Evolutionary conservation across 1,140 invertebrate genomes (phyloP).

Genomic region (Stratiolaelaps scimitus): DNA sequence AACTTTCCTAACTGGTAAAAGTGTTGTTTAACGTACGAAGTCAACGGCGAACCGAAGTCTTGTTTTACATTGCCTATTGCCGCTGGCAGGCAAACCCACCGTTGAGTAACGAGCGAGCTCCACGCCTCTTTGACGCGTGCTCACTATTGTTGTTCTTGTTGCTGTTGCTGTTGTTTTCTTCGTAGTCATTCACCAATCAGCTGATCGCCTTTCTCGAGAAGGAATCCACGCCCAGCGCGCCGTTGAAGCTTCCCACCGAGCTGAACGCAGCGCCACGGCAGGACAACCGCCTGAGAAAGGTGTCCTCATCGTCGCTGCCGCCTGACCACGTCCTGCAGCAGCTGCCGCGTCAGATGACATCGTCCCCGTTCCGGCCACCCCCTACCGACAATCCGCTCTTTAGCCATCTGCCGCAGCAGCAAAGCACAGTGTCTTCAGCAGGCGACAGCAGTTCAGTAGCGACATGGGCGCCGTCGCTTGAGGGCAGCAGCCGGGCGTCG

Average conservation of each 20-base stretch:
- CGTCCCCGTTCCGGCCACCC: background rate
- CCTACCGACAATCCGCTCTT: background rate
- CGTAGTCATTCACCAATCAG: constrained; percentile 19
- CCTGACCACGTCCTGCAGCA: constrained; percentile 15
- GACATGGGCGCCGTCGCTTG: too few relatives aligned
- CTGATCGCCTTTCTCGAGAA: constrained; percentile 15
- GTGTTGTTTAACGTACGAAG: too few relatives aligned
- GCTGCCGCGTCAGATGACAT: background rate
- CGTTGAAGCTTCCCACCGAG: constrained; percentile 10
- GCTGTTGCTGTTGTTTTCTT: too few relatives aligned
- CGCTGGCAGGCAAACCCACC: too few relatives aligned
- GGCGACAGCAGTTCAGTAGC: too few relatives aligned
- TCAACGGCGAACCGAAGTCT: too few relatives aligned
- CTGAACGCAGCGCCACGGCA: background rate
- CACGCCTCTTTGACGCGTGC: too few relatives aligned
- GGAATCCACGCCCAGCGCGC: background rate
- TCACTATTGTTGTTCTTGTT: too few relatives aligned
- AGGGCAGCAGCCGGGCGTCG: background rate
- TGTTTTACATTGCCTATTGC: too few relatives aligned
- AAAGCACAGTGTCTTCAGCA: background rate
- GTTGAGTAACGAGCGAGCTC: too few relatives aligned
- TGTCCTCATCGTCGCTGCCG: background rate
- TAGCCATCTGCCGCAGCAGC: constrained; percentile 10
- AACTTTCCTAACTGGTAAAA: too few relatives aligned
- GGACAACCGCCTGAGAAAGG: constrained; percentile 4